Evolutionary conservation across 2,888 invertebrate species (phyloP).

Genomic region (Nebria salina): DNA sequence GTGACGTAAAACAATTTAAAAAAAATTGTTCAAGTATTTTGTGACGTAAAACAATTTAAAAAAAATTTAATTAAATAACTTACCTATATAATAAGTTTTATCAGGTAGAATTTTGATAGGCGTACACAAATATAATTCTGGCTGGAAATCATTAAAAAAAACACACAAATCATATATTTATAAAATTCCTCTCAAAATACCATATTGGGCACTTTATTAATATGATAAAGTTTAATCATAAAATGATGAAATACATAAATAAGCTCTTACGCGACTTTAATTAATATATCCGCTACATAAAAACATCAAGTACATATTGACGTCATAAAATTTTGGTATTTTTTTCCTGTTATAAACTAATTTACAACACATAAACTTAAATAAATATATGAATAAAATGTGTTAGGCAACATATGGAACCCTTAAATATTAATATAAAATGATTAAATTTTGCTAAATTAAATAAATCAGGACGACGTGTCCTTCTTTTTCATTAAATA

Average conservation of each 20-base stretch:
- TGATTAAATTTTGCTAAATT: no score
- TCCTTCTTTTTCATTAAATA: no score
- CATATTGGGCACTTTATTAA: slow-evolving; percentile 5
- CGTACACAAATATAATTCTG: slow-evolving; percentile 91
- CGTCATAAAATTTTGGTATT: neutral
- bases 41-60: neutral
- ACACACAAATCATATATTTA: neutral
- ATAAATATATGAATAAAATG: no score
- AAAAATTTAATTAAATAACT: slow-evolving; percentile 51
- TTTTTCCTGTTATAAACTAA: no score
- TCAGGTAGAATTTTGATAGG: slow-evolving; percentile 83
- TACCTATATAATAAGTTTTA: slow-evolving; percentile 85
- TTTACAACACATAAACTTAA: no score
- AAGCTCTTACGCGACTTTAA: neutral
- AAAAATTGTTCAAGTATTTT: slow-evolving; percentile 13
- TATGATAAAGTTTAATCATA: slow-evolving; percentile 4
- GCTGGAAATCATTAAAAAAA: slow-evolving; percentile 69
- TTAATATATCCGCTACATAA: neutral
- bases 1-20: neutral
- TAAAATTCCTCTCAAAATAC: neutral
- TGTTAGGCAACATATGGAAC: no score
- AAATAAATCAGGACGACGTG: no score
- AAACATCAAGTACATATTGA: neutral
- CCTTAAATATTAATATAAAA: no score
- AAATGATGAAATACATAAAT: neutral